A percentile compares a stretch with the other conserved stretches of the same genome.
phyloP scores from a whole-genome alignment of 1,140 invertebrate species.

The Rhizoglyphus robini region DNA sequence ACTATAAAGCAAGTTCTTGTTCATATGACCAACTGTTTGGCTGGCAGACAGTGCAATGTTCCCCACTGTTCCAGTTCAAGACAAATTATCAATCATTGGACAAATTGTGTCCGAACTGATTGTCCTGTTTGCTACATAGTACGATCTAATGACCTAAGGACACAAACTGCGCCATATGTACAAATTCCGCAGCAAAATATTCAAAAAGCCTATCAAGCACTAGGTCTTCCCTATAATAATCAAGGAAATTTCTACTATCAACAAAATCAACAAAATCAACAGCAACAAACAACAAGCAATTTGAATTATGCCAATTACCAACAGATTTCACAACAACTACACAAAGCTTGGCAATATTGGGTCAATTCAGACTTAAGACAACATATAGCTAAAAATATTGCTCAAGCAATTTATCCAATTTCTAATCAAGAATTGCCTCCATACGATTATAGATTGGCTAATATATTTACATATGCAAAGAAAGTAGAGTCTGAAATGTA shows the following conservation, averaged over 20 bases:
- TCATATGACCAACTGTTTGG: too few species aligned
- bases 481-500: conserved; percentile 99
- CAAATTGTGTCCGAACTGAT: too few species aligned
- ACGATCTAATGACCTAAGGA: too few species aligned
- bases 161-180: too few species aligned
- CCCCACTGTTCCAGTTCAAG: too few species aligned
- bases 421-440: conserved; percentile 66
- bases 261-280: conserved; percentile 19
- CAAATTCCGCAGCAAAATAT: too few species aligned
- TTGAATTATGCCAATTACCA: too few species aligned
- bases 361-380: conserved; percentile 93
- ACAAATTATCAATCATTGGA: too few species aligned
- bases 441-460: conserved; percentile 89
- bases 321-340: too few species aligned
- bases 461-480: conserved; percentile 89
- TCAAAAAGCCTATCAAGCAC: conserved; percentile 62
- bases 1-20: too few species aligned
- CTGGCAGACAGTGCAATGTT: too few species aligned
- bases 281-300: conserved; percentile 61
- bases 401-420: conserved; percentile 97
- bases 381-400: conserved; percentile 96
- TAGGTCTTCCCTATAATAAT: conserved; percentile 51
- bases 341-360: conserved; percentile 91
- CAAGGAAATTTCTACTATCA: conserved; percentile 24
- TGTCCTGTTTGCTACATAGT: too few species aligned